Evolutionary conservation across 2,797 vertebrate species (phyloP).

Genomic region (Coranthus polyacanthus): DNA sequence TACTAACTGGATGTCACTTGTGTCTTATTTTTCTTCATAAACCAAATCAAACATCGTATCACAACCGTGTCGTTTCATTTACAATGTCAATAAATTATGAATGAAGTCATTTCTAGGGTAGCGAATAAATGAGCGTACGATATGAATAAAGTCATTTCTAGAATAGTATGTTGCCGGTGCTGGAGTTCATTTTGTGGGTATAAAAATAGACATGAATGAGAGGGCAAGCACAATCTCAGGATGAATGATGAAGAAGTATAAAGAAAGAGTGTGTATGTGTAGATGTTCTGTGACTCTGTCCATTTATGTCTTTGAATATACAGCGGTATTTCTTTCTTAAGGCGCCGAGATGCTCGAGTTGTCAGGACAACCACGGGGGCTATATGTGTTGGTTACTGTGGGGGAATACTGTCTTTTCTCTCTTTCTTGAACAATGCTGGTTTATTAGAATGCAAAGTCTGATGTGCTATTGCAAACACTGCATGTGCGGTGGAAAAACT

Average conservation of each 20-base stretch:
- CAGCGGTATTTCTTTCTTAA: slow-evolving; percentile 40
- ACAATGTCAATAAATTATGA: slow-evolving; percentile 44
- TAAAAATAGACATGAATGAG: slow-evolving; percentile 62
- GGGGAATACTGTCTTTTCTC: slow-evolving; percentile 33
- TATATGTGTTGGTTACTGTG: too few relatives aligned
- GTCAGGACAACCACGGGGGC: slow-evolving; percentile 69
- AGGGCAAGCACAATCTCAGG: slow-evolving; percentile 49
- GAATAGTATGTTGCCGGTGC: slow-evolving; percentile 32
- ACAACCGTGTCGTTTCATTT: slow-evolving; percentile 30
- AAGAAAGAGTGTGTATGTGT: slow-evolving; percentile 18
- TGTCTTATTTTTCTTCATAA: not conserved
- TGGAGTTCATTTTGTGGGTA: slow-evolving; percentile 35
- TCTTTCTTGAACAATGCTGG: slow-evolving; percentile 20
- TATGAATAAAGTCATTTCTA: slow-evolving; percentile 48
- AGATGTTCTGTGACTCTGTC: slow-evolving; percentile 43
- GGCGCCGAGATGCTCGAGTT: slow-evolving; percentile 55
- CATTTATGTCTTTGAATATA: slow-evolving; percentile 56
- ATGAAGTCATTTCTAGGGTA: slow-evolving; percentile 42
- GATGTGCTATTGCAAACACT: slow-evolving; percentile 11
- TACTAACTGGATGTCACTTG: too few relatives aligned
- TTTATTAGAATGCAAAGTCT: slow-evolving; percentile 8
- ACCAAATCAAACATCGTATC: slow-evolving; percentile 13
- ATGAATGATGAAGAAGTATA: slow-evolving; percentile 40
- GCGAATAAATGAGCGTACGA: slow-evolving; percentile 33
- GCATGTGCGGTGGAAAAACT: slow-evolving; percentile 10